Base-by-base conservation (phyloP, 1,140 invertebrate genomes). In the Cotesia chilonis region DNA sequence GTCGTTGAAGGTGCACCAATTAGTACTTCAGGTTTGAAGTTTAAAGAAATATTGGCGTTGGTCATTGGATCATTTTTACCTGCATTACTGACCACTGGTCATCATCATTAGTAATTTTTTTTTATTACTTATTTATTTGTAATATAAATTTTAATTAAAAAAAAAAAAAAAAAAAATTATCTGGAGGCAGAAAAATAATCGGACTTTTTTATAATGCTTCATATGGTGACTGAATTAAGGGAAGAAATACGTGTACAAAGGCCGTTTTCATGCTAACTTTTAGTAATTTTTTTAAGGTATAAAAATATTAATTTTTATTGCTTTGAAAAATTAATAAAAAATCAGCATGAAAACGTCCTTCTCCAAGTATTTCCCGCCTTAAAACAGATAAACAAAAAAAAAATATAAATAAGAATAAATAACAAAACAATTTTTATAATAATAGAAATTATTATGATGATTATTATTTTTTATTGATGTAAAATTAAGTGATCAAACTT, bases 41-140 rank as follows among this genome's bases (percentile, higher is more conserved):
- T 92, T 69, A 89, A 90, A 75, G 97, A 99, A 87, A 87, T 99
- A 36, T 68, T 95, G 1, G 92, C 92, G 47, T 87, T 99, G 69
- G 92, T 98, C 10, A 76, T 93, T 60, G 97, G 97, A 7, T 92
- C 95, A 12, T 83, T 98, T 69, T 86, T 96, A 67, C 98, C 98
- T 0, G 87, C 97, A 1, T 82, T 98, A 41, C 89, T 99, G 55
- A 94, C 96, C 2, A 88, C 96, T 71, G 94, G 96, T 12, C 97
- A 99, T 88, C 94, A 96, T 83, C 97, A 99, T 89, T 97, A 84
- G 88, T 37, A n/a, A 9, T 41, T 41, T 41, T 41, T 41, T 41
- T 41, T 41, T 41, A 41, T 41, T 41, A 14, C 52, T 61, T 36
- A 59, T 20, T 57, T n/a, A 20, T 57, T 57, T 12, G 10, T 10